These are phyloP conservation scores for Pteronotus mesoamericanus DNA, from an alignment of 2,797 vertebrate genomes.

Conservation along the genomic window DNA sequence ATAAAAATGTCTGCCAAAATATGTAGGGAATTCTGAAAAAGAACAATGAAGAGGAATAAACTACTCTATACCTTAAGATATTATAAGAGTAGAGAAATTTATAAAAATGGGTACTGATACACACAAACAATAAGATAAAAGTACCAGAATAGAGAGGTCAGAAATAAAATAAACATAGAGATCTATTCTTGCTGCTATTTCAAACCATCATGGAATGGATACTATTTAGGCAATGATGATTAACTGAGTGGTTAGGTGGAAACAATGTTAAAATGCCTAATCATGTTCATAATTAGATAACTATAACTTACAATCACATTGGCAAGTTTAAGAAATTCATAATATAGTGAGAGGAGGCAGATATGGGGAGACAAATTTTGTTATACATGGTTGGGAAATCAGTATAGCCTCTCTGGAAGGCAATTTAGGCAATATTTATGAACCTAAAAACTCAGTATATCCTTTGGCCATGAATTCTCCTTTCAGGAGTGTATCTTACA, in stretches of 20 bases:
- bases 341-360: background rate
- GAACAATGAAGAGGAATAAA: background rate
- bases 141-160: background rate
- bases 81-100: background rate
- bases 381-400: background rate
- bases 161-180: background rate
- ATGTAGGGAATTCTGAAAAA: background rate
- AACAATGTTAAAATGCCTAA: constrained; percentile 3
- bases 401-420: background rate
- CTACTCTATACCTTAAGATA: background rate
- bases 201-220: background rate
- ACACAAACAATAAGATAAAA: background rate
- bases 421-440: background rate
- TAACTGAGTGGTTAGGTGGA: background rate
- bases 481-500: background rate
- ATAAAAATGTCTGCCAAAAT: background rate
- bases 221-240: background rate
- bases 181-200: background rate
- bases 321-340: background rate
- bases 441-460: background rate
- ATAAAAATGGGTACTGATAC: background rate
- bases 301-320: background rate
- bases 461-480: background rate
- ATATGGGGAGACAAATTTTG: background rate
- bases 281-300: background rate